These are phyloP conservation scores for Zootoca vivipara DNA, from an alignment of 2,113 vertebrate species.

Conservation along the genomic window DNA sequence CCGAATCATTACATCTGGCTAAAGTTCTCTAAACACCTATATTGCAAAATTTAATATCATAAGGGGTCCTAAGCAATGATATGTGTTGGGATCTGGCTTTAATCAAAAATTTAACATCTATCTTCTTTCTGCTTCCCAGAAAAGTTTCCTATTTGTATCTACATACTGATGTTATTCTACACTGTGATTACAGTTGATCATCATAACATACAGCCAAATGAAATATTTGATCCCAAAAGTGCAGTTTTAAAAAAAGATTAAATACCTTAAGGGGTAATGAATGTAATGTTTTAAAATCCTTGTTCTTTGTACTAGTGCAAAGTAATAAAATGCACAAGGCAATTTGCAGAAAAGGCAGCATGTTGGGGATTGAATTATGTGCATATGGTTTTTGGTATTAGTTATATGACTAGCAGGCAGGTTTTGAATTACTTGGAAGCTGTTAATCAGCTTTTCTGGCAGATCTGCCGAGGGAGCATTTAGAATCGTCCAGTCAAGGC, in stretches of 20 bases:
- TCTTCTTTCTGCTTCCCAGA: neutral
- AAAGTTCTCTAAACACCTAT: neutral
- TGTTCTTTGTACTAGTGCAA: neutral
- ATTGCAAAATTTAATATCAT: neutral
- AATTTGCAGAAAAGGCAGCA: conserved; percentile 28
- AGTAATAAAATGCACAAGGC: conserved; percentile 26
- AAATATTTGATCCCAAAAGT: neutral
- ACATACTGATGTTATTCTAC: neutral
- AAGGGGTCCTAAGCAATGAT: neutral
- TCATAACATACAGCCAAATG: no score
- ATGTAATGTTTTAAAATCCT: conserved; percentile 18
- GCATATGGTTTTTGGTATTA: conserved; percentile 32
- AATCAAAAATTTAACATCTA: neutral
- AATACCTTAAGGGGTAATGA: conserved; percentile 1
- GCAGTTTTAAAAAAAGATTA: neutral
- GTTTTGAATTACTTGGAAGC: conserved; percentile 53
- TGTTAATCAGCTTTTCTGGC: conserved; percentile 58
- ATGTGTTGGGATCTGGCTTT: neutral
- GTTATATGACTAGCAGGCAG: conserved; percentile 29
- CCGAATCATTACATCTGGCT: neutral
- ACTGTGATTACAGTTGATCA: neutral
- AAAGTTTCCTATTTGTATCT: no score
- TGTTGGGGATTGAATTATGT: conserved; percentile 28
- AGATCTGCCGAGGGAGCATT: conserved; percentile 60
- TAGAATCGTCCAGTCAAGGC: neutral